These are phyloP conservation scores for Rhynchomys soricoides DNA, from an alignment of 2,113 vertebrate species.

Conservation along the genomic window DNA sequence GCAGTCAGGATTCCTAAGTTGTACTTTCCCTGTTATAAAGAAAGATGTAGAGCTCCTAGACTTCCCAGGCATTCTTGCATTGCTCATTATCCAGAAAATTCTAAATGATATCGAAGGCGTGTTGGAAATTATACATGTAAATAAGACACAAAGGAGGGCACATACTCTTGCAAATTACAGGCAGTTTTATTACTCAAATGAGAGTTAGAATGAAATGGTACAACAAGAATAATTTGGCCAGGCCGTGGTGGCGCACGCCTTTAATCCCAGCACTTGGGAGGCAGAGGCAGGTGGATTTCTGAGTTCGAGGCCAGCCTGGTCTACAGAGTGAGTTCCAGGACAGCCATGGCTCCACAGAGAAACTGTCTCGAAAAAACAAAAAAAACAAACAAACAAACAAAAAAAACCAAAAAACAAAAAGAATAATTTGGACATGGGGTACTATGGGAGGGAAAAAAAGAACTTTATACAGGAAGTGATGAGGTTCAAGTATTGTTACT, in stretches of 20 bases:
- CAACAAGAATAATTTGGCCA: not conserved
- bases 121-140: slow-evolving; percentile 4
- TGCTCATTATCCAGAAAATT: slow-evolving; percentile 51
- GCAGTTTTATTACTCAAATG: not conserved
- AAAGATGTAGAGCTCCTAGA: slow-evolving; percentile 41
- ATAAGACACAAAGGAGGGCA: not conserved
- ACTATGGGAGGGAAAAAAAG: slow-evolving; percentile 26
- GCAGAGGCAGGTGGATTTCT: too few relatives aligned
- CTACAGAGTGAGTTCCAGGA: too few relatives aligned
- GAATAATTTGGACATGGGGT: not conserved
- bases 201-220: not conserved
- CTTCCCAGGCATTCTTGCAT: slow-evolving; percentile 33
- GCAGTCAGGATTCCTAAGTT: slow-evolving; percentile 55
- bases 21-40: slow-evolving; percentile 50
- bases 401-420: too few relatives aligned
- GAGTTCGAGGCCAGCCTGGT: too few relatives aligned
- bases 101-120: not conserved
- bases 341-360: too few relatives aligned
- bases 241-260: too few relatives aligned
- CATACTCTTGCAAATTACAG: not conserved
- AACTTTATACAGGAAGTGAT: not conserved
- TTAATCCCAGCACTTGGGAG: too few relatives aligned
- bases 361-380: too few relatives aligned
- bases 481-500: not conserved
- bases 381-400: too few relatives aligned